Evolutionary conservation across 2,888 invertebrate species (phyloP).

Genomic region (Acanthosepion pharaonis): DNA sequence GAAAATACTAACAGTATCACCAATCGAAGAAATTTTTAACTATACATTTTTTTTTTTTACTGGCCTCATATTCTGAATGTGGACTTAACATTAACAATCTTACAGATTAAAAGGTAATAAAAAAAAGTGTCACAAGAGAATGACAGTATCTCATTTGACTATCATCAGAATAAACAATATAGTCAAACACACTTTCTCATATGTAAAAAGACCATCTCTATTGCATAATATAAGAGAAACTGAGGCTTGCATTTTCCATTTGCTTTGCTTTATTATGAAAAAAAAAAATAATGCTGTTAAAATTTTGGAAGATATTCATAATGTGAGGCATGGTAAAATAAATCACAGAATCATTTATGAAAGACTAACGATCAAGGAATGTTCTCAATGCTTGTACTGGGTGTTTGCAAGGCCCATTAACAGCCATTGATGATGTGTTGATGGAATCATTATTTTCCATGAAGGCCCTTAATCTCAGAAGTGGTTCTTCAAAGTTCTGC

Average conservation of each 20-base stretch:
- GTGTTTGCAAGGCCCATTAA: conserved; percentile 36
- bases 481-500: conserved; percentile 34
- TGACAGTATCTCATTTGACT: too few relatives aligned
- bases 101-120: too few relatives aligned
- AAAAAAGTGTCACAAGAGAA: too few relatives aligned
- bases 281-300: background rate
- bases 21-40: too few relatives aligned
- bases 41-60: too few relatives aligned
- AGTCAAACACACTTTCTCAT: too few relatives aligned
- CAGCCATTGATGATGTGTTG: conserved; percentile 6
- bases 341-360: background rate
- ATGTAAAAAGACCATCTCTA: too few relatives aligned
- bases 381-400: conserved; percentile 34
- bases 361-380: conserved; percentile 37
- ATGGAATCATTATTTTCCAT: background rate
- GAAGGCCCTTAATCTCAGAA: background rate
- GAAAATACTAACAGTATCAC: too few relatives aligned
- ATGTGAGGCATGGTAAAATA: background rate
- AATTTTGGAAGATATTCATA: background rate
- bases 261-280: background rate
- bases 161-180: too few relatives aligned
- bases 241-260: background rate
- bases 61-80: too few relatives aligned
- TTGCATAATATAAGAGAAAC: background rate
- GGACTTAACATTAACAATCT: too few relatives aligned